These are phyloP conservation scores for Charanyca ferruginea DNA, from an alignment of 2,888 invertebrate genomes.

Conservation along the genomic window DNA sequence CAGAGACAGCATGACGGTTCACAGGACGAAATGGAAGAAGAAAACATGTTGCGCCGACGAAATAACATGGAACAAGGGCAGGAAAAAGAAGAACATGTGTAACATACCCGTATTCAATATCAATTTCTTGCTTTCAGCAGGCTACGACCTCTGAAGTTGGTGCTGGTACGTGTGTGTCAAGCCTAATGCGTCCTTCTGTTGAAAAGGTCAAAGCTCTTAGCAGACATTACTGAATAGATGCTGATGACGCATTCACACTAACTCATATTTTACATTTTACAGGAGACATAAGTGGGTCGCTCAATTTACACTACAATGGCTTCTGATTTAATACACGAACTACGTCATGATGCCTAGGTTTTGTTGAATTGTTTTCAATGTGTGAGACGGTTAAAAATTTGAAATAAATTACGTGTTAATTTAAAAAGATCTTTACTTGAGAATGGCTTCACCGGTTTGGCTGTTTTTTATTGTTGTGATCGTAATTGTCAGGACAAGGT, in stretches of 20 bases:
- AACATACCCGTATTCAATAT: too few species aligned
- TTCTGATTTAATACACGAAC: slow-evolving; percentile 1
- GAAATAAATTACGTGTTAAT: background rate
- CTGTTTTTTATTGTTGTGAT: too few species aligned
- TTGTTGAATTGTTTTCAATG: slow-evolving; percentile 13
- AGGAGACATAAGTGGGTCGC: slow-evolving; percentile 29
- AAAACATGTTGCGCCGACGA: too few species aligned
- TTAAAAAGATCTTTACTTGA: too few species aligned
- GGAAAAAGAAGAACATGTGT: too few species aligned
- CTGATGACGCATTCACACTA: slow-evolving; percentile 48
- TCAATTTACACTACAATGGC: slow-evolving; percentile 38
- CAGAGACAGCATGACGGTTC: too few species aligned
- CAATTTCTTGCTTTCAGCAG: too few species aligned
- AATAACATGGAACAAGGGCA: too few species aligned
- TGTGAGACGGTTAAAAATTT: background rate
- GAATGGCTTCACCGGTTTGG: too few species aligned
- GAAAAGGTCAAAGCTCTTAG: slow-evolving; percentile 49
- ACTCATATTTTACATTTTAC: slow-evolving; percentile 45
- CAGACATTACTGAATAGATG: slow-evolving; percentile 46
- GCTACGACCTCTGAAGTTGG: too few species aligned
- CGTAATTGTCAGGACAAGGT: too few species aligned
- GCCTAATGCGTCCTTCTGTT: slow-evolving; percentile 8
- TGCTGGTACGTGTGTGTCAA: background rate
- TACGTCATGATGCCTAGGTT: slow-evolving; percentile 10
- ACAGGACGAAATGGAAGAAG: too few species aligned